Conservation (phyloP, 2,888 invertebrate species). For the Nymphalis polychloros region DNA sequence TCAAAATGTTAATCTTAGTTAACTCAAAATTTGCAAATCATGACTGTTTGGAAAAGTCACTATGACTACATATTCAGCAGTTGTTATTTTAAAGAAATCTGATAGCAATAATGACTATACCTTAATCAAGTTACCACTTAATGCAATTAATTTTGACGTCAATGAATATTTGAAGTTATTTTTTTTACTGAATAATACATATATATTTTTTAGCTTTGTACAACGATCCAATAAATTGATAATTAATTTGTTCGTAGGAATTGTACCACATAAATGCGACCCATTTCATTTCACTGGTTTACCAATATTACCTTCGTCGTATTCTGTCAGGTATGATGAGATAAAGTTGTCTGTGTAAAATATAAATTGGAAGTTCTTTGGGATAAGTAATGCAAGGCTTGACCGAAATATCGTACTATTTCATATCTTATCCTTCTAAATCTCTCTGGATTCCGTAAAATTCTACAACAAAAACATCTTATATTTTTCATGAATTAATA, state of each 20-base stretch:
- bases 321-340: slow-evolving; percentile 21
- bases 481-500: not conserved
- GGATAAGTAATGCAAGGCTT: slow-evolving; percentile 6
- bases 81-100: too few species aligned
- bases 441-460: not conserved
- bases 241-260: not conserved
- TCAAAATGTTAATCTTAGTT: not conserved
- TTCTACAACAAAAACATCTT: not conserved
- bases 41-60: too few species aligned
- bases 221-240: not conserved
- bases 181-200: not conserved
- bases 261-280: slow-evolving; percentile 3
- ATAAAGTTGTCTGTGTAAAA: slow-evolving; percentile 9
- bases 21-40: too few species aligned
- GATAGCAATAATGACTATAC: too few species aligned
- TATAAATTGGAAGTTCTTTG: slow-evolving; percentile 3
- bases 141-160: not conserved
- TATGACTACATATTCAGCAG: too few species aligned
- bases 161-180: not conserved
- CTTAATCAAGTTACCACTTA: too few species aligned
- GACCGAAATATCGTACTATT: slow-evolving; percentile 2
- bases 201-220: not conserved
- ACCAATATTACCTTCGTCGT: slow-evolving; percentile 21
- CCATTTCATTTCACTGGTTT: slow-evolving; percentile 10
- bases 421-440: slow-evolving; percentile 2